Conservation (phyloP, 2,888 invertebrate species). For the Prenolepis imparis region DNA sequence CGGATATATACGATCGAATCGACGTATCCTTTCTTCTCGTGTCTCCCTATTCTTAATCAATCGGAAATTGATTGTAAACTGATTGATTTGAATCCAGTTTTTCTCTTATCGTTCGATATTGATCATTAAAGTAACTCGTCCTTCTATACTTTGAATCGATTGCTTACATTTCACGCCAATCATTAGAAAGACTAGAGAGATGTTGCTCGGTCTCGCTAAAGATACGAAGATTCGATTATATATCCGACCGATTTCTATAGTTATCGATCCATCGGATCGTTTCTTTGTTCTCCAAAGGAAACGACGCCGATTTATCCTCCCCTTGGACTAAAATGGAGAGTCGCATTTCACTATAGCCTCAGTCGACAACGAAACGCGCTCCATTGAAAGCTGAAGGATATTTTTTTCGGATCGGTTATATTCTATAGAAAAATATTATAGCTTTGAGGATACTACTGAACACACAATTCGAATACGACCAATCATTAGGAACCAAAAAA, state of each 20-base stretch:
- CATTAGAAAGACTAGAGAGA: neutral
- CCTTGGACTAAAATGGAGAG: slow-evolving; percentile 21
- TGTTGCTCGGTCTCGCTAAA: neutral
- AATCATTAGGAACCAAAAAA: neutral
- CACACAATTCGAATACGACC: neutral
- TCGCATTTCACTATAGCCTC: slow-evolving; percentile 33
- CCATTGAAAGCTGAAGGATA: slow-evolving; percentile 35
- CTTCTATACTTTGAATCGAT: neutral
- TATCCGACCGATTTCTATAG: slow-evolving; percentile 8
- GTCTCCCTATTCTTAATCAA: neutral
- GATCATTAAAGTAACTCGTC: too few relatives aligned
- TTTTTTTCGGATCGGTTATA: slow-evolving; percentile 28
- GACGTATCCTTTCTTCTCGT: neutral
- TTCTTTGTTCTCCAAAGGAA: slow-evolving; percentile 23
- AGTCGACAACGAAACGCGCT: slow-evolving; percentile 38
- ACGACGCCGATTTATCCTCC: slow-evolving; percentile 34
- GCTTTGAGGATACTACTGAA: slow-evolving; percentile 24
- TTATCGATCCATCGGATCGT: slow-evolving; percentile 8
- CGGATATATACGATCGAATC: neutral
- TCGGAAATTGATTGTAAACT: too few relatives aligned
- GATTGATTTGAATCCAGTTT: too few relatives aligned
- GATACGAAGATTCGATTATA: slow-evolving; percentile 2
- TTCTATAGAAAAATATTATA: slow-evolving; percentile 47
- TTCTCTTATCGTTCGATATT: too few relatives aligned
- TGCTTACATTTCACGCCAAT: neutral